Evolutionary conservation across 2,797 vertebrate genomes (phyloP).

Genomic region (Sphaeramia orbicularis): DNA sequence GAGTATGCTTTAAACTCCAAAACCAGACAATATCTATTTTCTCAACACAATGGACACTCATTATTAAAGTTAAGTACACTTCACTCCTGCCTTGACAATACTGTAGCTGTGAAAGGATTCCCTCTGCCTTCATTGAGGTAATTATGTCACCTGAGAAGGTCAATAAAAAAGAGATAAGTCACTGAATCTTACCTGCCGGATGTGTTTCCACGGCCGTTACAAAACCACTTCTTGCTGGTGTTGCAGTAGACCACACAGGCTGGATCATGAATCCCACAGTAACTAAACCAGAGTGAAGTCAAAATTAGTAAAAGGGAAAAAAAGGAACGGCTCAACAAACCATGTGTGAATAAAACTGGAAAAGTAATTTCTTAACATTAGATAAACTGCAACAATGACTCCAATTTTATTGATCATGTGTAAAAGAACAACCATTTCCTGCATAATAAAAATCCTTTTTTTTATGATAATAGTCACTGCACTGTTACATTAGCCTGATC

Average conservation of each 20-base stretch:
- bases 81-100: background rate
- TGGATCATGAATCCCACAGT: constrained; percentile 97
- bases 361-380: background rate
- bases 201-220: constrained; percentile 96
- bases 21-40: background rate
- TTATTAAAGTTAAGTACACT: background rate
- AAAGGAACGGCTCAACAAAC: background rate
- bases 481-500: background rate
- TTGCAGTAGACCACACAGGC: constrained; percentile 98
- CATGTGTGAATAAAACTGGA: background rate
- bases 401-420: background rate
- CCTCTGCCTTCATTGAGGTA: constrained; percentile 16
- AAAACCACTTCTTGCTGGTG: constrained; percentile 99
- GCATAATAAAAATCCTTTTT: background rate
- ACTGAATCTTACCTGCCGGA: constrained; percentile 90
- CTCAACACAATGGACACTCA: background rate
- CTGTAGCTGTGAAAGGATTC: constrained; percentile 11
- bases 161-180: background rate
- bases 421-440: no score
- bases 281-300: constrained; percentile 78
- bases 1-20: constrained; percentile 3
- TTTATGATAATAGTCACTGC: background rate
- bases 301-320: background rate
- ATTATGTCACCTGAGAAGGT: constrained; percentile 1
- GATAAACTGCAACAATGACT: background rate